A percentile compares a stretch with the other conserved stretches of the same genome.
Evolutionary conservation across 2,113 vertebrate species (phyloP).

Genomic region (Cranoglanis bouderius): DNA sequence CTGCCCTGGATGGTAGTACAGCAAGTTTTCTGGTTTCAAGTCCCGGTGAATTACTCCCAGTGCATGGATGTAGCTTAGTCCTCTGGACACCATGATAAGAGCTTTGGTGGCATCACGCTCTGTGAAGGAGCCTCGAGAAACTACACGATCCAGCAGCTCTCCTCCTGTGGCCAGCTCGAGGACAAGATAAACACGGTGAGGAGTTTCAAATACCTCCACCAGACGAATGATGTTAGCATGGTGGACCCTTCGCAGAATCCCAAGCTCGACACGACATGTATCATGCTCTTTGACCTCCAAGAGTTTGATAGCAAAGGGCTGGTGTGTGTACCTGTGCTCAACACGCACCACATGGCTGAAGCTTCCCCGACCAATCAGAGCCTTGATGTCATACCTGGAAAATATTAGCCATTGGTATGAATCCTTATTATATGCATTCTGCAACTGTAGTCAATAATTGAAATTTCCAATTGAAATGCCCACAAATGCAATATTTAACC

Average conservation of each 20-base stretch:
- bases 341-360: constrained; percentile 69
- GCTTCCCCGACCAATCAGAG: constrained; percentile 70
- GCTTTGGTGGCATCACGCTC: constrained; percentile 66
- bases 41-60: constrained; percentile 68
- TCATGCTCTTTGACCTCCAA: constrained; percentile 65
- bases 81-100: constrained; percentile 64
- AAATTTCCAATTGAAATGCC: not conserved
- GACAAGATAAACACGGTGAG: constrained; percentile 63
- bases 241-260: constrained; percentile 64
- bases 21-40: constrained; percentile 70
- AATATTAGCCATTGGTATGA: constrained; percentile 2
- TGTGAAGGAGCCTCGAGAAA: constrained; percentile 67
- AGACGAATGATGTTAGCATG: constrained; percentile 66
- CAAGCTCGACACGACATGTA: constrained; percentile 65
- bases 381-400: constrained; percentile 72
- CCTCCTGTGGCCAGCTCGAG: constrained; percentile 69
- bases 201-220: constrained; percentile 69
- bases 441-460: not conserved
- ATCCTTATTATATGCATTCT: not conserved
- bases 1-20: constrained; percentile 67
- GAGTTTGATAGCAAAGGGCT: constrained; percentile 72
- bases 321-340: constrained; percentile 65
- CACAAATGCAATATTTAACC: constrained; percentile 7
- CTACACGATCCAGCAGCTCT: constrained; percentile 66
- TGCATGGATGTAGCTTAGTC: constrained; percentile 64